A percentile compares a stretch with the other conserved stretches of the same genome.
phyloP scores from a whole-genome alignment of 2,888 invertebrate genomes.

The Cecidostiba fungosa region DNA sequence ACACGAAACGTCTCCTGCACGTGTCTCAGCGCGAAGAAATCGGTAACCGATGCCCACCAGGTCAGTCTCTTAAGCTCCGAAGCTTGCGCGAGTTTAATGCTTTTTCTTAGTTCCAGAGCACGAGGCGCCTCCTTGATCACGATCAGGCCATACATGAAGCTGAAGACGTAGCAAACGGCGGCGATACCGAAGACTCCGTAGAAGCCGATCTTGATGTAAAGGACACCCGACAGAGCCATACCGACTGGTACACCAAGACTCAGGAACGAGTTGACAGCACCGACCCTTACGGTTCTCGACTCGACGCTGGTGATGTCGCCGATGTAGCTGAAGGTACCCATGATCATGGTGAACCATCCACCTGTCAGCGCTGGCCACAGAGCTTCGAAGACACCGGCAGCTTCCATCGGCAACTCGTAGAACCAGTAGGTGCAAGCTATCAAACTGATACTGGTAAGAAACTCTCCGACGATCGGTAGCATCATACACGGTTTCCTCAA shows the following conservation, averaged over 20 bases:
- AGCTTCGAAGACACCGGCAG: constrained; percentile 89
- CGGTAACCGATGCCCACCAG: constrained; percentile 78
- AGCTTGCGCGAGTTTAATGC: constrained; percentile 79
- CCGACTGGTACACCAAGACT: constrained; percentile 94
- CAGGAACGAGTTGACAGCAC: constrained; percentile 93
- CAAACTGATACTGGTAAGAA: constrained; percentile 89
- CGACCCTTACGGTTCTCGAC: constrained; percentile 91
- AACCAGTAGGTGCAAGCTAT: constrained; percentile 91
- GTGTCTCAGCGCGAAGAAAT: constrained; percentile 90
- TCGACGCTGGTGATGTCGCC: constrained; percentile 92
- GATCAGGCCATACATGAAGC: constrained; percentile 88
- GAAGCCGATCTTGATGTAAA: constrained; percentile 89
- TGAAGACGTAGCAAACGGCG: constrained; percentile 87
- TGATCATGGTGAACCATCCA: constrained; percentile 94
- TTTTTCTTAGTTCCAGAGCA: constrained; percentile 61
- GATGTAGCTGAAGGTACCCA: constrained; percentile 94
- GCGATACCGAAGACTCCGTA: constrained; percentile 92
- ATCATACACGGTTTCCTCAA: constrained; percentile 91
- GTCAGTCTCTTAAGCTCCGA: constrained; percentile 73
- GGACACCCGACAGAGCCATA: constrained; percentile 92
- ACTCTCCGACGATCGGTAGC: constrained; percentile 90
- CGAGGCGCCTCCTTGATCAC: constrained; percentile 86
- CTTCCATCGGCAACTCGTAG: constrained; percentile 90
- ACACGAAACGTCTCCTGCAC: constrained; percentile 90
- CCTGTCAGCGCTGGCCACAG: constrained; percentile 91